Evolutionary conservation across 2,888 invertebrate genomes (phyloP).

Genomic region (Dione juno): DNA sequence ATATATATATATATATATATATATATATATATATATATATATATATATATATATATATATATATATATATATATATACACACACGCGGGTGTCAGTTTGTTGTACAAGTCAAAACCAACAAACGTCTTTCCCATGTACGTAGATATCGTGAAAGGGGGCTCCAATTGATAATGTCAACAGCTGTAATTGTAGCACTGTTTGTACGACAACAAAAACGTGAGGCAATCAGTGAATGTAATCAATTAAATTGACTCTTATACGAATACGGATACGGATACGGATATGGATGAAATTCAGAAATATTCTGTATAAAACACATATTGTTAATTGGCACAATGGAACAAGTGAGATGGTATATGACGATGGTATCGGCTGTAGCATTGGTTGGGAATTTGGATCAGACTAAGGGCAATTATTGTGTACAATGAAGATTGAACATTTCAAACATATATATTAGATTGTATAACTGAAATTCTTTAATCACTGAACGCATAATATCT

Average conservation of each 20-base stretch:
- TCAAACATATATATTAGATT: no score
- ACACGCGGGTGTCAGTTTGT: not conserved
- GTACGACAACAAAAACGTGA: slow-evolving; percentile 44
- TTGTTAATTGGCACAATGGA: not conserved
- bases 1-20: no score
- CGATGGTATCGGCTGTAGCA: no score
- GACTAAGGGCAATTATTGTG: no score
- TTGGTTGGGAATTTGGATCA: no score
- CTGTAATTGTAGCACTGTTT: slow-evolving; percentile 40
- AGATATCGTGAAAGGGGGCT: slow-evolving; percentile 16
- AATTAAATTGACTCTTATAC: slow-evolving; percentile 45
- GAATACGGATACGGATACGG: slow-evolving; percentile 8
- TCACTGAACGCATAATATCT: no score
- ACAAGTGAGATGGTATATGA: no score
- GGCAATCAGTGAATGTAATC: slow-evolving; percentile 48
- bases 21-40: no score
- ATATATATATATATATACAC: no score
- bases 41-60: no score
- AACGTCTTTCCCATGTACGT: slow-evolving; percentile 8
- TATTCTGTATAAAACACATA: not conserved
- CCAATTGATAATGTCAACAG: slow-evolving; percentile 41
- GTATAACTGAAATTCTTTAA: no score
- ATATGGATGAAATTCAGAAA: not conserved
- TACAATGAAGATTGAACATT: no score
- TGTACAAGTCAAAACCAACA: slow-evolving; percentile 16